Evolutionary conservation across 2,113 vertebrate genomes (phyloP), one percentile per base, ranked within the genome.

Genomic region (Ardeotis arabs): DNA sequence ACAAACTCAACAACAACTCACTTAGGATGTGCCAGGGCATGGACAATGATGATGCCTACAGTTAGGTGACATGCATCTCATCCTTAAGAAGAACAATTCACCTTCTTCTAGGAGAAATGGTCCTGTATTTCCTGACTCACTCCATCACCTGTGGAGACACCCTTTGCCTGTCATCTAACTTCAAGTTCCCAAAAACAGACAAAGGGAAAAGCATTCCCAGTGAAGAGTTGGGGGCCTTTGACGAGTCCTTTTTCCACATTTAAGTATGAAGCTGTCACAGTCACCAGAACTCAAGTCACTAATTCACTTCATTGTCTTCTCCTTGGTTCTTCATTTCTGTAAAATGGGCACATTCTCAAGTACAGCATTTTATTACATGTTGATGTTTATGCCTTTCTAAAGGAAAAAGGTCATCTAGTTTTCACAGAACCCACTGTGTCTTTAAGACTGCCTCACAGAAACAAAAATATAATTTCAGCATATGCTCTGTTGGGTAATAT

Each of bases 151-250:
- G 29, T 3, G 4, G 47, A 55, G 31, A 59, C 11, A 58, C 8
- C 18, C 18, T 28, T 0, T 0, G 27, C 16, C 9, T 3, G 2
- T 17, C 41, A 7, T 18, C 21, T 37, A 35, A 14, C 47, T 50
- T 59, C 0, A 1, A 44, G 8, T 79, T 77, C 73, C 52, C 87
- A 7, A 50, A 53, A 45, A 2, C 2, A 47, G 19, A 23, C 5
- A 31, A 44, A 31, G 27, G 56, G n/a, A 23, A 64, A 44, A 60
- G 35, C 0, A 0, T 15, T 53, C 24, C n/a, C 47, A 55, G 31
- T 2, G 13, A 35, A 49, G 50, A 53, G 18, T 0, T 13, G 25
- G 39, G 25, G 33, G 3, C 5, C 37, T 63, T 44, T 21, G 31
- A 11, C 18, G 22, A 64, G 4, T 4, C 22, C 41, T 31, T 85